Evolutionary conservation across 1,140 invertebrate genomes (phyloP).

Genomic region (Spodoptera frugiperda): DNA sequence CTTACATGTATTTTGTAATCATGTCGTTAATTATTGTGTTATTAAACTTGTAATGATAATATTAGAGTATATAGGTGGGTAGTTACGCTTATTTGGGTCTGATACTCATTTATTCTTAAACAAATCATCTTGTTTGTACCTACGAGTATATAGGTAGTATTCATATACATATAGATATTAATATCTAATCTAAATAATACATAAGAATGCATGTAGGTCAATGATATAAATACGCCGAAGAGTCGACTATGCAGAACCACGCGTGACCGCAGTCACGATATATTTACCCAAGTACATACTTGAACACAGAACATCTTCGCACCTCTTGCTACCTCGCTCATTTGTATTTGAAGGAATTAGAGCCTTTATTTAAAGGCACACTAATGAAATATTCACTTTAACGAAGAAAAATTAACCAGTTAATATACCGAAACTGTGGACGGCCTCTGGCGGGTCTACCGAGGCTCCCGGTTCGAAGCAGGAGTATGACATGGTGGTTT

Average conservation of each 20-base stretch:
- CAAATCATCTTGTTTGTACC: no score
- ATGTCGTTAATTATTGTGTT: no score
- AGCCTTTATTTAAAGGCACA: not conserved
- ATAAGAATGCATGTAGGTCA: slow-evolving; percentile 36
- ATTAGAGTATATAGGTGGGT: not conserved
- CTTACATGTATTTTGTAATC: no score
- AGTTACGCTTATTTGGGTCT: not conserved
- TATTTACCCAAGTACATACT: slow-evolving; percentile 15
- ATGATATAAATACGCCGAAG: slow-evolving; percentile 25
- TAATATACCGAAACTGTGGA: no score
- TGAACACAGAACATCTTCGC: slow-evolving; percentile 8
- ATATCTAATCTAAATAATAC: not conserved
- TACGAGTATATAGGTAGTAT: not conserved
- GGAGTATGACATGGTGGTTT: no score
- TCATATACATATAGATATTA: not conserved
- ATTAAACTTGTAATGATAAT: no score
- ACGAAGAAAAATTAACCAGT: no score
- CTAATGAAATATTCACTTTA: not conserved
- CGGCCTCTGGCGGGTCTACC: no score
- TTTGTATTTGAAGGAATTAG: slow-evolving; percentile 3
- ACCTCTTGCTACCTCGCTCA: slow-evolving; percentile 6
- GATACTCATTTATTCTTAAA: no score
- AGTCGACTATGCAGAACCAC: not conserved
- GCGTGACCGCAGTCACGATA: slow-evolving; percentile 14
- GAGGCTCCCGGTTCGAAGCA: no score